These are phyloP conservation scores for Scolanthus callimorphus DNA, from an alignment of 92 coral and sea anemone species.

Conservation along the genomic window DNA sequence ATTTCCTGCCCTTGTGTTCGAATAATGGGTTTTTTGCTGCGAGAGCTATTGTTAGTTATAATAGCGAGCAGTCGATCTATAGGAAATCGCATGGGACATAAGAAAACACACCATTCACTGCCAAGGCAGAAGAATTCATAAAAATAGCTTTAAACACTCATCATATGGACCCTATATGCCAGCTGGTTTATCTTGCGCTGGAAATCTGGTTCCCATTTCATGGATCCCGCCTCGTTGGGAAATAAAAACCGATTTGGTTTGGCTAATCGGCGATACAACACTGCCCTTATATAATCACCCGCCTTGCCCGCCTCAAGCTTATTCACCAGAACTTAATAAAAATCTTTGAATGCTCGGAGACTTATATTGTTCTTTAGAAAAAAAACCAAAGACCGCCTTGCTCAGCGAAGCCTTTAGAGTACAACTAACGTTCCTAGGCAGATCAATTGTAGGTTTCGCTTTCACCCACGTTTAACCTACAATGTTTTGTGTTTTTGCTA, in stretches of 20 bases:
- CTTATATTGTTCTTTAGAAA: slow-evolving; percentile 13
- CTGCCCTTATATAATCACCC: not conserved
- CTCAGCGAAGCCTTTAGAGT: slow-evolving; percentile 1
- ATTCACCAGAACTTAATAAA: not conserved
- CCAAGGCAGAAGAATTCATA: not conserved
- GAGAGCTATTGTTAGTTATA: slow-evolving; percentile 62
- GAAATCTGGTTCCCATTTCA: not conserved
- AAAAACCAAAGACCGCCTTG: slow-evolving; percentile 11
- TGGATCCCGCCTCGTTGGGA: not conserved
- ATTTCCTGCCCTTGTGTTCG: slow-evolving; percentile 90
- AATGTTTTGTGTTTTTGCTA: slow-evolving; percentile 16
- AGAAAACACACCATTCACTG: not conserved
- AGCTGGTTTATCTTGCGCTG: too few relatives aligned
- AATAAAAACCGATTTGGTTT: not conserved
- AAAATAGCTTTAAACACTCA: not conserved
- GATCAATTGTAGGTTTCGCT: not conserved
- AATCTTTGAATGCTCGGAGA: not conserved
- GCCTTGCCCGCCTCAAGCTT: slow-evolving; percentile 2
- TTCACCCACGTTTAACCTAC: slow-evolving; percentile 64
- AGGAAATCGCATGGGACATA: slow-evolving; percentile 62
- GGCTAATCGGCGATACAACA: not conserved
- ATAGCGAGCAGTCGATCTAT: slow-evolving; percentile 54
- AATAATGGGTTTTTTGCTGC: slow-evolving; percentile 84
- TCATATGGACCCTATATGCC: not conserved
- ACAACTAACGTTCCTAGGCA: not conserved